These are phyloP conservation scores for Ciconia stormi DNA, from an alignment of 2,113 vertebrate genomes.

Conservation along the genomic window DNA sequence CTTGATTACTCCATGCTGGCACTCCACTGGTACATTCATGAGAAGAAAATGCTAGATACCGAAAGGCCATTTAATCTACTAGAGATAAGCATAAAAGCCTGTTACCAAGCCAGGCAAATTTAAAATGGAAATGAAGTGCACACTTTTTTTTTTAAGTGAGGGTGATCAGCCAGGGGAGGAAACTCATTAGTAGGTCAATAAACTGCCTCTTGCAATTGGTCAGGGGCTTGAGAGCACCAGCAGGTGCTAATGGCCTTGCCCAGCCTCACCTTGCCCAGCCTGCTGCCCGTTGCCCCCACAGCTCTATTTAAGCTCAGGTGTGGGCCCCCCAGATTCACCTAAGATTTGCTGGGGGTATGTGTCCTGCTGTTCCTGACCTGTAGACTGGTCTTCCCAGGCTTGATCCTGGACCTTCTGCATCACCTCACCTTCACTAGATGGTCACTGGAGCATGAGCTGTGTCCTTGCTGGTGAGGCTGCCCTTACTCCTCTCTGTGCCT, in stretches of 20 bases:
- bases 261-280: background rate
- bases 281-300: background rate
- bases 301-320: background rate
- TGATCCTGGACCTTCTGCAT: background rate
- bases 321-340: fast-evolving
- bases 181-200: background rate
- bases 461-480: background rate
- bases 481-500: background rate
- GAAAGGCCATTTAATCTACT: conserved; percentile 4
- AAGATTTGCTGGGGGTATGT: background rate
- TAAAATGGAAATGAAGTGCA: background rate
- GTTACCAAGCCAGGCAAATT: background rate
- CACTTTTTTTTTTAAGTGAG: background rate
- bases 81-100: background rate
- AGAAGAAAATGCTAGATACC: background rate
- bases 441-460: fast-evolving
- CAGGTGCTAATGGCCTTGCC: background rate
- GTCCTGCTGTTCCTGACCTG: background rate
- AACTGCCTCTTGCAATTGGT: background rate
- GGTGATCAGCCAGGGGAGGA: background rate
- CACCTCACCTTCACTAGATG: background rate
- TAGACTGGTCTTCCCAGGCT: fast-evolving
- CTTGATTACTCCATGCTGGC: background rate
- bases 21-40: background rate
- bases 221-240: background rate